Conservation (phyloP, 2,888 invertebrate genomes). For the Cyclophora albipunctata region DNA sequence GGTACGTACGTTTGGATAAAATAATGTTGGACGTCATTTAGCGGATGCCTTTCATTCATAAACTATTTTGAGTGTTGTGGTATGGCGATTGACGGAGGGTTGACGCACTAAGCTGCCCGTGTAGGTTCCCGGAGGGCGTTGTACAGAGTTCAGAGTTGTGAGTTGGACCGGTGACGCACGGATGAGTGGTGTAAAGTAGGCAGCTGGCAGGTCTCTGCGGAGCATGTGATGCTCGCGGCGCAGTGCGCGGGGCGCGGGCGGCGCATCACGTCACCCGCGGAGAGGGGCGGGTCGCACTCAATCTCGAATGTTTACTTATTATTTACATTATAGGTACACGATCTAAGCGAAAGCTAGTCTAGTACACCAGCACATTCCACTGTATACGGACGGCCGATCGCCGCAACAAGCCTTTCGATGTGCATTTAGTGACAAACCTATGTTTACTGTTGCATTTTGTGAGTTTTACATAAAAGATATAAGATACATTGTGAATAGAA, state of each 20-base stretch:
- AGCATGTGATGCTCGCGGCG: conserved; percentile 49
- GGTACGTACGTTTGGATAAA: conserved; percentile 52
- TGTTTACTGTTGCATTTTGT: conserved; percentile 47
- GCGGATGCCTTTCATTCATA: conserved; percentile 50
- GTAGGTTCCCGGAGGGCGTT: conserved; percentile 25
- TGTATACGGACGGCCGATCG: conserved; percentile 37
- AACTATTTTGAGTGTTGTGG: conserved; percentile 45
- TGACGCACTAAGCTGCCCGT: conserved; percentile 44
- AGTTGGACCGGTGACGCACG: conserved; percentile 45
- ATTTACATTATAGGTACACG: conserved; percentile 39
- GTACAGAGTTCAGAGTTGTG: conserved; percentile 1
- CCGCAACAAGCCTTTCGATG: conserved; percentile 38
- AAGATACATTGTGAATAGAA: conserved; percentile 22
- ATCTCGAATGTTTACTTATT: conserved; percentile 62
- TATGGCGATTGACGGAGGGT: conserved; percentile 26
- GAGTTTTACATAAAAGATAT: conserved; percentile 42
- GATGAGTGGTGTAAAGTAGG: conserved; percentile 24
- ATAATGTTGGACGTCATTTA: background rate
- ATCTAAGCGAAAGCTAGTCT: conserved; percentile 30
- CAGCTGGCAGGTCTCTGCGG: conserved; percentile 27
- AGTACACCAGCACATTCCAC: conserved; percentile 71
- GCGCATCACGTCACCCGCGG: conserved; percentile 49
- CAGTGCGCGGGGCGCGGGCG: conserved; percentile 33
- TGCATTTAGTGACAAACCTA: conserved; percentile 61
- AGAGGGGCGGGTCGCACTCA: conserved; percentile 54